phyloP scores from a whole-genome alignment of 2,113 vertebrate genomes.

The Colius striatus region DNA sequence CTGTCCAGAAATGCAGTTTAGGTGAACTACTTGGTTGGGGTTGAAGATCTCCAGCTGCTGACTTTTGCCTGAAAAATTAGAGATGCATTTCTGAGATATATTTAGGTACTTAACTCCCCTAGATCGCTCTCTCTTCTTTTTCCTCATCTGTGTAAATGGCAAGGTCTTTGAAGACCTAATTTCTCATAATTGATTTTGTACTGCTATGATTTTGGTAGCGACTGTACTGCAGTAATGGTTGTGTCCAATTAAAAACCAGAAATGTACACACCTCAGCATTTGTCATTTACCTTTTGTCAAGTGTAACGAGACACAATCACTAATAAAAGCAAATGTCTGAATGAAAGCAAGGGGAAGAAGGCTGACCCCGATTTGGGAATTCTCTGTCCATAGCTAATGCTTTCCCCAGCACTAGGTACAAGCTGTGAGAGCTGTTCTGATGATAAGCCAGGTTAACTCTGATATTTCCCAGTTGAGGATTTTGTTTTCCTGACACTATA shows the following conservation, averaged over 20 bases:
- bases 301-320: not conserved
- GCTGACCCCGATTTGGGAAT: not conserved
- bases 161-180: not conserved
- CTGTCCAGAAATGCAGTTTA: not conserved
- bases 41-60: not conserved
- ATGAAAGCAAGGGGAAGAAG: not conserved
- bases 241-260: not conserved
- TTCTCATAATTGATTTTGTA: not conserved
- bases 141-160: not conserved
- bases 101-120: not conserved
- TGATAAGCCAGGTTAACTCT: not conserved
- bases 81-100: not conserved
- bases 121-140: not conserved
- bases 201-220: not conserved
- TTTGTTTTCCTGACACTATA: not conserved
- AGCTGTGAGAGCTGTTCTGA: not conserved
- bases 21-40: not conserved
- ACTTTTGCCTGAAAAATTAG: not conserved
- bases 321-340: not conserved
- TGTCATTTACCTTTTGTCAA: not conserved
- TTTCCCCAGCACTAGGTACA: not conserved
- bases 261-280: not conserved
- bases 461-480: not conserved
- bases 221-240: not conserved
- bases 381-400: not conserved